Evolutionary conservation across 2,888 invertebrate species (phyloP).

Genomic region (Diplolepis rosae): DNA sequence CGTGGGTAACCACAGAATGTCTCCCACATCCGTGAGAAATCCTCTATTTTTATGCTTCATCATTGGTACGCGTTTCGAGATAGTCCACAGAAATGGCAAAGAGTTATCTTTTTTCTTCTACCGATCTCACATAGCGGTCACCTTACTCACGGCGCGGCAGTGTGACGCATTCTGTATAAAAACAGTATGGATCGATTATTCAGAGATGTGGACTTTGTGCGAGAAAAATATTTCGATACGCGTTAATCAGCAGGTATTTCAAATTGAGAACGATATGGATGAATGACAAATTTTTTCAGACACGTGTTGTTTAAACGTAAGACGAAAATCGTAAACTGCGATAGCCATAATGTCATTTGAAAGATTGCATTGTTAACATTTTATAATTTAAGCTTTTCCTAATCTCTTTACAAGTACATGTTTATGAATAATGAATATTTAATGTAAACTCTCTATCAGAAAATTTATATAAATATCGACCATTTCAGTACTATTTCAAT

Average conservation of each 20-base stretch:
- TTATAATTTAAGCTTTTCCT: neutral
- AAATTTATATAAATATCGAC: neutral
- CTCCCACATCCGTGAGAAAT: neutral
- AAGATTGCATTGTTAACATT: neutral
- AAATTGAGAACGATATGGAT: neutral
- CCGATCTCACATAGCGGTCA: neutral
- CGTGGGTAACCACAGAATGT: neutral
- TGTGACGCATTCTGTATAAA: neutral
- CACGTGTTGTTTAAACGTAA: neutral
- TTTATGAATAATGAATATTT: constrained; percentile 26
- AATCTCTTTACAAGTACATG: constrained; percentile 2
- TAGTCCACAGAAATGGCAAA: neutral
- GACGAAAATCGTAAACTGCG: neutral
- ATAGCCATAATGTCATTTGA: neutral
- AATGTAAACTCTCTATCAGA: neutral
- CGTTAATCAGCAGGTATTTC: neutral
- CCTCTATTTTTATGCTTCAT: neutral
- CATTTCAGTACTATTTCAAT: neutral
- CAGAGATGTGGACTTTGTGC: neutral
- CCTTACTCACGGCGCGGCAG: neutral
- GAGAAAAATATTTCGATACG: neutral
- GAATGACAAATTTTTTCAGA: neutral
- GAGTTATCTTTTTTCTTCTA: neutral
- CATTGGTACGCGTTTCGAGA: neutral
- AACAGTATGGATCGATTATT: neutral